phyloP scores from a whole-genome alignment of 2,797 vertebrate species.

The Oreochromis grahami region DNA sequence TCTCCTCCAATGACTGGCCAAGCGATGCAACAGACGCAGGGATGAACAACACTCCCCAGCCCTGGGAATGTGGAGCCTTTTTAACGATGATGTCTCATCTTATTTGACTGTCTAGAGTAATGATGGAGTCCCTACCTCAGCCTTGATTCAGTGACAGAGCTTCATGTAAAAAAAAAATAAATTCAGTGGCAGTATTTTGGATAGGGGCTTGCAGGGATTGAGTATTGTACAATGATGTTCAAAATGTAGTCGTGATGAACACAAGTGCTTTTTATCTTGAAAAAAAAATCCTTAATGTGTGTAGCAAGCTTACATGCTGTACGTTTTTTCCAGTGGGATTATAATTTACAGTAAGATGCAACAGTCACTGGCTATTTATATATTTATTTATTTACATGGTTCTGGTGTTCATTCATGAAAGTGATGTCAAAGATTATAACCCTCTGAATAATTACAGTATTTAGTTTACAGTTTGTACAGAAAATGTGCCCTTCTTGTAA shows the following conservation, averaged over 20 bases:
- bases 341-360: slow-evolving; percentile 47
- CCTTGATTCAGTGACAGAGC: slow-evolving; percentile 30
- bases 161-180: slow-evolving; percentile 49
- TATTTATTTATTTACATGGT: slow-evolving; percentile 65
- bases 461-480: slow-evolving; percentile 79
- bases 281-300: slow-evolving; percentile 68
- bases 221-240: slow-evolving; percentile 76
- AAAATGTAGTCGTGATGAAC: slow-evolving; percentile 78
- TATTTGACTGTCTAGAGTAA: slow-evolving; percentile 9
- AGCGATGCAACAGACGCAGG: background rate
- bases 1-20: background rate
- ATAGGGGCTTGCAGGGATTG: slow-evolving; percentile 39
- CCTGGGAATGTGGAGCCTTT: slow-evolving; percentile 9
- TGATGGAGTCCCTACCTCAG: slow-evolving; percentile 54
- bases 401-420: slow-evolving; percentile 68
- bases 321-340: slow-evolving; percentile 60
- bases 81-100: slow-evolving; percentile 12
- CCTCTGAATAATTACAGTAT: slow-evolving; percentile 57
- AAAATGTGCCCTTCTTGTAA: slow-evolving; percentile 74
- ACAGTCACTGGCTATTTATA: slow-evolving; percentile 50
- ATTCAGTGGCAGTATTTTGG: slow-evolving; percentile 50
- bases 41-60: background rate
- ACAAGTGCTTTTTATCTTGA: slow-evolving; percentile 81
- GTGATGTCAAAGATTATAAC: slow-evolving; percentile 71
- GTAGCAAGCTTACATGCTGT: slow-evolving; percentile 70